phyloP scores from a whole-genome alignment of 2,888 invertebrate genomes.

The Cactoblastis cactorum region DNA sequence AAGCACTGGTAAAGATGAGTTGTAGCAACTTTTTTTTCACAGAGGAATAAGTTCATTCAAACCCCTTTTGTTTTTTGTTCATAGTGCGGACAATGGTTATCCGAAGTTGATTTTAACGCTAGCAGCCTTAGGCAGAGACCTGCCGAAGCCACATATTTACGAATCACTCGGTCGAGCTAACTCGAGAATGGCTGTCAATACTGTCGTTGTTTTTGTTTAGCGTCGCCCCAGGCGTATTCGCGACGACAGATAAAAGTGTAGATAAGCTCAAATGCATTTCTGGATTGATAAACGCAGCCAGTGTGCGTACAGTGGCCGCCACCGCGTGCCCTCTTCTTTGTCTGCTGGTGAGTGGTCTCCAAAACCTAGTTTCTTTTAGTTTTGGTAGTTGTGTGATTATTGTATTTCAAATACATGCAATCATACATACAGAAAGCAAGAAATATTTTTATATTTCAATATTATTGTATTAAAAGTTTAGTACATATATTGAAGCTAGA shows the following conservation, averaged over 20 bases:
- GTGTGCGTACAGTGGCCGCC: constrained; percentile 86
- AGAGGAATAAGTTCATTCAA: not conserved
- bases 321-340: constrained; percentile 83
- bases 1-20: not conserved
- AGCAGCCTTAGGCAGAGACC: too few relatives aligned
- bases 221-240: not conserved
- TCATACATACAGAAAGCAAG: too few relatives aligned
- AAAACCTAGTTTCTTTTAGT: not conserved
- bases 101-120: not conserved
- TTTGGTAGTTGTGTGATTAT: too few relatives aligned
- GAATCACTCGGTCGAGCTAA: not conserved
- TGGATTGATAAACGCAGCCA: constrained; percentile 92
- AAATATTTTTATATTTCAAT: too few relatives aligned
- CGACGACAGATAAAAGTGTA: not conserved
- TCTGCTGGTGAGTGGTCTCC: constrained; percentile 65
- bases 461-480: too few relatives aligned
- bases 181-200: not conserved
- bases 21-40: not conserved
- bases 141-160: not conserved
- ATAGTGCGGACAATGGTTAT: not conserved
- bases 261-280: constrained; percentile 85
- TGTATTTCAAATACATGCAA: too few relatives aligned
- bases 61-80: not conserved
- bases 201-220: not conserved
- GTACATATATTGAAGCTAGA: too few relatives aligned